Evolutionary conservation across 2,113 vertebrate species (phyloP).

Genomic region (Xenus cinereus): DNA sequence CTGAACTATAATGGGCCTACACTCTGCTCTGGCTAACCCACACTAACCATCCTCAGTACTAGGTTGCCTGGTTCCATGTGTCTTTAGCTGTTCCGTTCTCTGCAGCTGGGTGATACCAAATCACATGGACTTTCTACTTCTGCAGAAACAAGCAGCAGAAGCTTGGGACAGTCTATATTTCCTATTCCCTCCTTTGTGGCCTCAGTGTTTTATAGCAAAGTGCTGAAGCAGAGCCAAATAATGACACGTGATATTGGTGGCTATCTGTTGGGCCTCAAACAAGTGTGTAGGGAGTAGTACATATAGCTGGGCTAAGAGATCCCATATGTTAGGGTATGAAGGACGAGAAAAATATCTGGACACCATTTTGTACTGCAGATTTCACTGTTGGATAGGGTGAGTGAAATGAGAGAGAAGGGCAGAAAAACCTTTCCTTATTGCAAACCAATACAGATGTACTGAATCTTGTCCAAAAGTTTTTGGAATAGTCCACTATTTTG

Average conservation of each 20-base stretch:
- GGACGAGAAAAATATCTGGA: background rate
- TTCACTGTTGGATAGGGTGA: background rate
- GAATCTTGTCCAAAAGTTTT: background rate
- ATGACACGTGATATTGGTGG: background rate
- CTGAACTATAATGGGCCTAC: background rate
- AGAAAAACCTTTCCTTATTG: background rate
- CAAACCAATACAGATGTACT: background rate
- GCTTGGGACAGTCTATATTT: background rate
- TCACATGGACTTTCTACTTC: background rate
- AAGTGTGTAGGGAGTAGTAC: background rate
- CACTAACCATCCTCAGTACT: background rate
- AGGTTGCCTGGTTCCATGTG: background rate
- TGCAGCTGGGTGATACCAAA: background rate
- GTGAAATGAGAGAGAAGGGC: background rate
- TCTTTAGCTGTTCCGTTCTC: background rate
- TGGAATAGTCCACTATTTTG: background rate
- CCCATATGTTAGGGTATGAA: background rate
- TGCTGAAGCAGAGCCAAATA: constrained; percentile 6
- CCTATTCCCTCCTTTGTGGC: background rate
- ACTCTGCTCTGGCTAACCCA: background rate
- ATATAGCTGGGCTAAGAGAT: background rate
- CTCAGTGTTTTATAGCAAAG: background rate
- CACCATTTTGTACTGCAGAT: background rate
- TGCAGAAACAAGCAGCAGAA: background rate
- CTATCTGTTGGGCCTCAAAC: constrained; percentile 20